A percentile compares a stretch with the other conserved stretches of the same genome.
These are phyloP conservation scores for Mobula hypostoma DNA, from an alignment of 2,113 vertebrate species.

Conservation along the genomic window DNA sequence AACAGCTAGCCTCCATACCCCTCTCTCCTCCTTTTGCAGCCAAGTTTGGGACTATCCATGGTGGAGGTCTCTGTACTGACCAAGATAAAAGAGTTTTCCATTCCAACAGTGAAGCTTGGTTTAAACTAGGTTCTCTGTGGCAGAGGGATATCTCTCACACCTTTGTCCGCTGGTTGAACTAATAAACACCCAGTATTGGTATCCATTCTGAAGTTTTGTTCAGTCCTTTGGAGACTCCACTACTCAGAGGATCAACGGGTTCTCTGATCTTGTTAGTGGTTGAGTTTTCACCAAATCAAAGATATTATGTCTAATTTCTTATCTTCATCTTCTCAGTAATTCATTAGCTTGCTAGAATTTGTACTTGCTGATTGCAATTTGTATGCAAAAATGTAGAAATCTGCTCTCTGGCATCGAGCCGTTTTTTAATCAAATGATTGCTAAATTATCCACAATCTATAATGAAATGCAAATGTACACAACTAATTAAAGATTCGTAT, in stretches of 20 bases:
- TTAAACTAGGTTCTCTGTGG: neutral
- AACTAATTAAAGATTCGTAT: neutral
- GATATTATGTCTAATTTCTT: too few species aligned
- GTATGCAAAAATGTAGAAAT: neutral
- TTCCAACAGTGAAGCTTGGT: neutral
- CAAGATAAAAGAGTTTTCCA: neutral
- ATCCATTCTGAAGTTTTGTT: neutral
- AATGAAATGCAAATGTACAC: neutral
- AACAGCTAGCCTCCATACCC: too few species aligned
- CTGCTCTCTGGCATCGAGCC: neutral
- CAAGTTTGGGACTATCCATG: too few species aligned
- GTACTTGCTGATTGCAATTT: neutral
- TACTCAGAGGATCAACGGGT: neutral
- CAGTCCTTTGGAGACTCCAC: neutral
- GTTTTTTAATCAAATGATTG: neutral
- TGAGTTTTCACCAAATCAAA: neutral
- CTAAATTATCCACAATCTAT: neutral
- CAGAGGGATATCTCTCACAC: neutral
- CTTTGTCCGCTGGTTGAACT: too few species aligned
- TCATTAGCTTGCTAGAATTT: neutral
- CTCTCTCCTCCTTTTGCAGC: too few species aligned
- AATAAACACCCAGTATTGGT: too few species aligned
- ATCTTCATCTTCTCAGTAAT: neutral
- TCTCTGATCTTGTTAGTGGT: neutral
- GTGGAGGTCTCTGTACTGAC: neutral